A percentile compares a stretch with the other conserved stretches of the same genome.
Conservation (phyloP, 2,888 invertebrate species). For the Luffia ferchaultella region DNA sequence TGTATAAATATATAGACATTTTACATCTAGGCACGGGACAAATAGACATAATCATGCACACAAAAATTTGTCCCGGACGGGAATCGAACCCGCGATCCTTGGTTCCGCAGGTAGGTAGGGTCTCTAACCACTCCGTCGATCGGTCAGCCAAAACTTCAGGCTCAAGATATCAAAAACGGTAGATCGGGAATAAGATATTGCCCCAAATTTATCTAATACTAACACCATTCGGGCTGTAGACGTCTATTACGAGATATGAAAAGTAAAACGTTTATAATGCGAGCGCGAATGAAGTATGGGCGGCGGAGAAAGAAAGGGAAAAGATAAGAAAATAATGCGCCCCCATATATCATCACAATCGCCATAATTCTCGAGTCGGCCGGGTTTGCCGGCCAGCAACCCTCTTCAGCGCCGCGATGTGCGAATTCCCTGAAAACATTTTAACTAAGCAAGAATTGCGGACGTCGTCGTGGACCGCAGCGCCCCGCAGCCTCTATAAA, state of each 20-base stretch:
- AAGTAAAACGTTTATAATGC: constrained; percentile 60
- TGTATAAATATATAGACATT: too few relatives aligned
- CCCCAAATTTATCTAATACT: constrained; percentile 51
- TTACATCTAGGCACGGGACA: too few relatives aligned
- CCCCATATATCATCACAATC: constrained; percentile 64
- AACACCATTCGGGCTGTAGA: constrained; percentile 41
- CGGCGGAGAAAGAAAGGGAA: constrained; percentile 60
- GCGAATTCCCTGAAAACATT: constrained; percentile 45
- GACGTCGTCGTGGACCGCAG: constrained; percentile 18
- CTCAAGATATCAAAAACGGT: too few relatives aligned
- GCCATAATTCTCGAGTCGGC: constrained; percentile 51
- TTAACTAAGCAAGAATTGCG: constrained; percentile 39
- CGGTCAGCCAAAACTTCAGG: too few relatives aligned
- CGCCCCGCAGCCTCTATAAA: neutral
- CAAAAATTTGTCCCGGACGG: too few relatives aligned
- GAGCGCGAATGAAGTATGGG: constrained; percentile 55
- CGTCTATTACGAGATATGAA: constrained; percentile 53
- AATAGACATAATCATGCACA: too few relatives aligned
- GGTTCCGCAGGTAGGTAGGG: too few relatives aligned
- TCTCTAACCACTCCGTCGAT: too few relatives aligned
- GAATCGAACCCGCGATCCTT: too few relatives aligned
- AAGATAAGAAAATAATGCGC: constrained; percentile 66
- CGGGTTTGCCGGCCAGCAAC: constrained; percentile 43
- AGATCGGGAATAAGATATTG: too few relatives aligned
- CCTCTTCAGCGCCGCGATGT: constrained; percentile 40